Base-by-base conservation (phyloP, 1,140 invertebrate genomes). In the Bombyx mori region DNA sequence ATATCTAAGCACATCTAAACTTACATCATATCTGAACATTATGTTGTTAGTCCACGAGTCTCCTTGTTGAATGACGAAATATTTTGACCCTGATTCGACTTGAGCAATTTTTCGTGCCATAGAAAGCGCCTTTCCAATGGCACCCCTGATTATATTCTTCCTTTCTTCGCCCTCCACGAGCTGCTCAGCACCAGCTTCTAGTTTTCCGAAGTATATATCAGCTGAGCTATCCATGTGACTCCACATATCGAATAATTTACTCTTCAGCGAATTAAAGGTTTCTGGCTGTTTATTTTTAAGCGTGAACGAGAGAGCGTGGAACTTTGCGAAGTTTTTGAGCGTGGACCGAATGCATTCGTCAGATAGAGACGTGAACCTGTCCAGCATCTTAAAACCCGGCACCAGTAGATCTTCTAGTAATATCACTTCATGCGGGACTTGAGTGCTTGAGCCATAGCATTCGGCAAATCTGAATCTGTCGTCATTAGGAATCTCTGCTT, bases 291-390 rank as follows among this genome's bases (percentile, higher is more conserved):
- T 75, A 43, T 82, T 62, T 57, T 87, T 88, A 35, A 90, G 66
- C 1, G 87, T 88, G 61, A 88, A 81, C 0, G 89, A 89, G 0
- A 89, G 54, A 0, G 90, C 90, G 72, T 92, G 91, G 10, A 89
- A 81, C 52, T 82, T 86, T 7, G 83, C 91, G 64, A 91, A 82
- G n/a, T 77, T 79, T 58, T 82, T 72, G 35, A 91, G 73, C 0
- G 89, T 79, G 3, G 88, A 47, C 10, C 65, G 69, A 5, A 89
- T 69, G 61, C 90, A 87, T 1, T 88, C 76, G 18, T 80, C 55
- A 6, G 83, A 72, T 3, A 91, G 62, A 3, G 86, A 70, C 10
- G 69, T 61, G 6, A 82, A 79, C 50, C 88, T 79, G 61, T 90
- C 75, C 48, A 82, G 73, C 61, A 91, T 75, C 9, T 51, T 44